phyloP scores from a whole-genome alignment of 2,888 invertebrate genomes.

The Odontocerum albicorne region DNA sequence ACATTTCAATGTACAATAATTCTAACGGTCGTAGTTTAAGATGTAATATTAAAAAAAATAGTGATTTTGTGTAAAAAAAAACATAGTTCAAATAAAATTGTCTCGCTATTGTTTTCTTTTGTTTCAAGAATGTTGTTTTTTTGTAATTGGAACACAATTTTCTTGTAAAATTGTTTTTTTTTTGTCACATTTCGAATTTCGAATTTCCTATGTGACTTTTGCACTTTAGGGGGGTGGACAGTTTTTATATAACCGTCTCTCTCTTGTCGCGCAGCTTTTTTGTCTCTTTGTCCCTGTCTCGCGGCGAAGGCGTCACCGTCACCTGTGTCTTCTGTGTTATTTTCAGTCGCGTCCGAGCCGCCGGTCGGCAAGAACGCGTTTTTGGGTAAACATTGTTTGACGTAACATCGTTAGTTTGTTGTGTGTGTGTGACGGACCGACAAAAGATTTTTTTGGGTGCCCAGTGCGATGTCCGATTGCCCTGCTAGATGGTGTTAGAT shows the following conservation, averaged over 20 bases:
- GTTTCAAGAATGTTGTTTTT: too few relatives aligned
- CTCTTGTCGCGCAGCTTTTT: slow-evolving; percentile 25
- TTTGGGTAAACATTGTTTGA: slow-evolving; percentile 39
- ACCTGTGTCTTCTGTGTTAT: slow-evolving; percentile 22
- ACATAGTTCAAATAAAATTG: too few relatives aligned
- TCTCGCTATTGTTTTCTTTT: too few relatives aligned
- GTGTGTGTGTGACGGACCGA: slow-evolving; percentile 15
- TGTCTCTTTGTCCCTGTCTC: slow-evolving; percentile 31
- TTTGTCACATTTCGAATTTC: not conserved
- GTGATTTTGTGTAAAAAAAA: too few relatives aligned
- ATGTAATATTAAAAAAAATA: too few relatives aligned
- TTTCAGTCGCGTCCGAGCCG: slow-evolving; percentile 38
- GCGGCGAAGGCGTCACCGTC: slow-evolving; percentile 30
- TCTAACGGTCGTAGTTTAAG: too few relatives aligned
- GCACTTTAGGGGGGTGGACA: slow-evolving; percentile 22
- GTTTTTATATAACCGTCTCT: slow-evolving; percentile 21
- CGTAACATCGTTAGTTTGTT: not conserved
- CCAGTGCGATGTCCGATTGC: slow-evolving; percentile 18
- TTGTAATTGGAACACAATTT: too few relatives aligned
- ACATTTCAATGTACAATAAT: too few relatives aligned
- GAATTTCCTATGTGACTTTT: slow-evolving; percentile 8
- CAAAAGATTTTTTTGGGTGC: slow-evolving; percentile 12
- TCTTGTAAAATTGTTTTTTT: not conserved
- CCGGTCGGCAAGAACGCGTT: slow-evolving; percentile 76
- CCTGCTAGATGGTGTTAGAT: slow-evolving; percentile 24